A percentile compares a stretch with the other conserved stretches of the same genome.
Evolutionary conservation across 2,888 invertebrate species (phyloP).

Genomic region (Temnothorax ravouxi): DNA sequence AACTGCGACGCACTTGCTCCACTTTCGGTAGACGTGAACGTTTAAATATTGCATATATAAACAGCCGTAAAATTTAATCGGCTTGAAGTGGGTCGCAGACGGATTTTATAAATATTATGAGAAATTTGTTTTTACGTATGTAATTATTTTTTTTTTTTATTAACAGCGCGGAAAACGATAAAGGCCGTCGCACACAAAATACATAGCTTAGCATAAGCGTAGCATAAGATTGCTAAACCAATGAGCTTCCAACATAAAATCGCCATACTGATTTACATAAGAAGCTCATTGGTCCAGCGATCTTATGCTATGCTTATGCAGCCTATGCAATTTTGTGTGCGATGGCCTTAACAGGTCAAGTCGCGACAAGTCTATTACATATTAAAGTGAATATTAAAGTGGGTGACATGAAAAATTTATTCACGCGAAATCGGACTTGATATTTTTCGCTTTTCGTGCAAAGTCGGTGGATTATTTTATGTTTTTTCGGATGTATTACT

Average conservation of each 20-base stretch:
- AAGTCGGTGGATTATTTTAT: constrained; percentile 1
- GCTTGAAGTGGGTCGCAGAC: background rate
- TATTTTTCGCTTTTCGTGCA: background rate
- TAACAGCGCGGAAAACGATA: background rate
- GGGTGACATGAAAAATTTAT: background rate
- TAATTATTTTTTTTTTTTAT: background rate
- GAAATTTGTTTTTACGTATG: background rate
- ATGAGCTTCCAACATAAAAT: too few species aligned
- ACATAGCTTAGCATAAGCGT: too few species aligned
- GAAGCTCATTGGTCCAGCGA: too few species aligned
- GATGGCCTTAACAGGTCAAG: background rate
- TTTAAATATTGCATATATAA: background rate
- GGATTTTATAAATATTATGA: background rate
- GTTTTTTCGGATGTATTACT: background rate
- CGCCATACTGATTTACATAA: too few species aligned
- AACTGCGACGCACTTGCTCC: background rate
- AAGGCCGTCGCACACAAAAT: too few species aligned
- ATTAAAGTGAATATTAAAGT: background rate
- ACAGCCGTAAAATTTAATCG: background rate
- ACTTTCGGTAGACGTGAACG: background rate
- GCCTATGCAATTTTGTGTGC: too few species aligned
- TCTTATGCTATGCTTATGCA: too few species aligned
- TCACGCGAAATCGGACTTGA: background rate
- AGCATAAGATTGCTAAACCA: too few species aligned
- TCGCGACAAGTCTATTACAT: background rate